phyloP scores from a whole-genome alignment of 1,140 invertebrate genomes.

The Leptopilina boulardi region DNA sequence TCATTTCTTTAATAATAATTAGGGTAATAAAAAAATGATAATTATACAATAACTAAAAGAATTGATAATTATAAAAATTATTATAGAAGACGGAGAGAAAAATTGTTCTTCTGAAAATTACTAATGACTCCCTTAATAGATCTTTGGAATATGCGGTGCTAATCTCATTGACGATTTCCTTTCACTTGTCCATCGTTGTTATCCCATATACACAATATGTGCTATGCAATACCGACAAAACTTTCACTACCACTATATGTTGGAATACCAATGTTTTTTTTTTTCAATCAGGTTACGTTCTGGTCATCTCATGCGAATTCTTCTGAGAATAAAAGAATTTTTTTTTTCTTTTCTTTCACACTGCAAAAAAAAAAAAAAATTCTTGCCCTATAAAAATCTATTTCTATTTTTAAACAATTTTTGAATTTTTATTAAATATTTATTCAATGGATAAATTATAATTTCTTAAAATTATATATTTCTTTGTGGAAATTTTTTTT shows the following conservation, averaged over 20 bases:
- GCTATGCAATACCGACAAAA: conserved; percentile 23
- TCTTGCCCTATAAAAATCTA: too few relatives aligned
- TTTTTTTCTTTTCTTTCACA: not conserved
- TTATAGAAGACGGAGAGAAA: too few relatives aligned
- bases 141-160: conserved; percentile 3
- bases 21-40: not conserved
- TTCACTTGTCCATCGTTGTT: conserved; percentile 33
- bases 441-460: too few relatives aligned
- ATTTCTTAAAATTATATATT: too few relatives aligned
- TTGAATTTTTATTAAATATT: too few relatives aligned
- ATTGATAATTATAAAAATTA: not conserved
- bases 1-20: too few relatives aligned
- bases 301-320: conserved; percentile 11
- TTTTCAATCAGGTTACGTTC: conserved; percentile 12
- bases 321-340: not conserved
- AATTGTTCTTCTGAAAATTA: not conserved
- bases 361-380: too few relatives aligned
- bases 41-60: not conserved
- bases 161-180: conserved; percentile 16
- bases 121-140: not conserved
- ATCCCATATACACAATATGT: conserved; percentile 20
- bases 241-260: conserved; percentile 31
- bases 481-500: too few relatives aligned
- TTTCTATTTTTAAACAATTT: too few relatives aligned
- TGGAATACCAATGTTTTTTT: conserved; percentile 30